Evolutionary conservation across 2,888 invertebrate species (phyloP).

Genomic region (Ophion ventricosus): DNA sequence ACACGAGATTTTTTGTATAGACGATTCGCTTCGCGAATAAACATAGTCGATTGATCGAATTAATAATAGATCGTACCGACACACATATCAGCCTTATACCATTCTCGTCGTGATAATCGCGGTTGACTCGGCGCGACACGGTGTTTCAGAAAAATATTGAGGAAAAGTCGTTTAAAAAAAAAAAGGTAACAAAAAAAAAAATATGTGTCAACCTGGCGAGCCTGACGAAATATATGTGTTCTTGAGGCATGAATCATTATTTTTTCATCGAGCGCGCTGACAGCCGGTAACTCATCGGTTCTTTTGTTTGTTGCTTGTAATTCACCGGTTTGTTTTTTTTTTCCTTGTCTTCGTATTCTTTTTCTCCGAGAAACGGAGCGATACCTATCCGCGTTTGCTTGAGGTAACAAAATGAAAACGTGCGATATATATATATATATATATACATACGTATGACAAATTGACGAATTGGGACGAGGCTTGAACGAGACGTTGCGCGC

Average conservation of each 20-base stretch:
- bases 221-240: slow-evolving; percentile 51
- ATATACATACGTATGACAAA: slow-evolving; percentile 31
- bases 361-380: slow-evolving; percentile 45
- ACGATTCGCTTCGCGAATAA: slow-evolving; percentile 35
- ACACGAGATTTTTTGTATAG: slow-evolving; percentile 15
- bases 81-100: not conserved
- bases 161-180: slow-evolving; percentile 32
- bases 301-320: slow-evolving; percentile 59
- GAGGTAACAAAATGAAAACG: slow-evolving; percentile 29
- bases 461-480: slow-evolving; percentile 49
- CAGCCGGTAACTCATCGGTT: slow-evolving; percentile 58
- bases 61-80: not conserved
- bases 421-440: slow-evolving; percentile 3
- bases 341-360: slow-evolving; percentile 21
- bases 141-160: slow-evolving; percentile 34
- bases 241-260: slow-evolving; percentile 49
- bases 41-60: slow-evolving; percentile 20
- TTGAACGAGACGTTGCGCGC: slow-evolving; percentile 45
- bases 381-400: slow-evolving; percentile 1
- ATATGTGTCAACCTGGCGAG: slow-evolving; percentile 30
- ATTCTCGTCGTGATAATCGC: slow-evolving; percentile 18
- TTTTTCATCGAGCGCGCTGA: slow-evolving; percentile 36
- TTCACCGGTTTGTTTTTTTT: slow-evolving; percentile 40
- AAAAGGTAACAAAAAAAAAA: slow-evolving; percentile 33
- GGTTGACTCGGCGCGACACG: not conserved